Evolutionary conservation across 2,113 vertebrate genomes (phyloP), one percentile per base, ranked within the genome.

Genomic region (Hippolais icterina): DNA sequence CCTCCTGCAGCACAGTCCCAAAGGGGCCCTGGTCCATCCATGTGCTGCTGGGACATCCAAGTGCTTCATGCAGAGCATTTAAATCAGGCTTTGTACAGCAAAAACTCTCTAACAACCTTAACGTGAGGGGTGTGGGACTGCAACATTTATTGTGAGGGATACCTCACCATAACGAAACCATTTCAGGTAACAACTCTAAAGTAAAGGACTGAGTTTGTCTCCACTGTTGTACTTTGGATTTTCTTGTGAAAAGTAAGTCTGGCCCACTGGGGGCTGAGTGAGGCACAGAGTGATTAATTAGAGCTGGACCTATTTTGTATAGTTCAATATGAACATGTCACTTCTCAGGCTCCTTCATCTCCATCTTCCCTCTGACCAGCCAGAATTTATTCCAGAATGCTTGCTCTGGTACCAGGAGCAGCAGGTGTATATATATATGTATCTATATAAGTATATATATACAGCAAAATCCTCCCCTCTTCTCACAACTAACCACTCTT

Each of bases 61-160:
- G 39, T 35, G 69, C 59, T n/a, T 11, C 6, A 9, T 2, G 41
- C 24, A 6, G 7, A 7, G 28, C 5, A 22, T 17, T 87, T 27
- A 11, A 41, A 1, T 21, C 12, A 6, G 47, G 29, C 52, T 59
- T 10, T 1, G 7, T 1, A 2, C 39, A 29, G n/a, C 6, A 7
- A n/a, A 57, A 63, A 6, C 6, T 5, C 33, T 25, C 2, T 2
- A 42, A 11, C 4, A 22, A 35, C 66, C 49, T 29, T 1, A 2
- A 2, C 2, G 2, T 2, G 20, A 60, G 37, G 5, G 39, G 9
- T 5, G 5, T 0, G 9, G 39, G 3, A 12, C 1, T 24, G 65
- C 47, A 25, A 0, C 4, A 18, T 1, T 49, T 11, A 6, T 1
- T 11, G 8, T 4, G 44, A 42, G 37, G 9, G 10, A 54, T 10